Conservation (phyloP, 1,140 invertebrate species). For the Battus philenor region DNA sequence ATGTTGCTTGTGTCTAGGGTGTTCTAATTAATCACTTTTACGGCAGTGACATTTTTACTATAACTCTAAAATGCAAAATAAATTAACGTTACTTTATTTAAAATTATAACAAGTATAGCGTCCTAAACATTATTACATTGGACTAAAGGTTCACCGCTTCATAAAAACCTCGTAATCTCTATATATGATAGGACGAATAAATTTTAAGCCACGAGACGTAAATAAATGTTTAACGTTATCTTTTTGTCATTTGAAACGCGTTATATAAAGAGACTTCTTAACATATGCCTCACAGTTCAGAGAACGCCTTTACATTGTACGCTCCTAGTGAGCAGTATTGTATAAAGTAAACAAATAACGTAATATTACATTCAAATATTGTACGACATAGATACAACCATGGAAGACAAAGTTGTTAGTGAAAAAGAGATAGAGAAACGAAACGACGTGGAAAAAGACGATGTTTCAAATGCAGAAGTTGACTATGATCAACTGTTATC, state of each 20-base stretch:
- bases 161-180: constrained; percentile 10
- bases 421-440: constrained; percentile 7
- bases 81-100: too few relatives aligned
- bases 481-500: constrained; percentile 80
- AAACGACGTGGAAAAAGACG: constrained; percentile 7
- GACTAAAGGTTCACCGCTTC: background rate
- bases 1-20: too few relatives aligned
- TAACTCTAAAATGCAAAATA: too few relatives aligned
- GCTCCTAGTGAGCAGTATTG: background rate
- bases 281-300: constrained; percentile 6
- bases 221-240: constrained; percentile 14
- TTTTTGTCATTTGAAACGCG: constrained; percentile 9
- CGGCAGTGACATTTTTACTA: too few relatives aligned
- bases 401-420: constrained; percentile 12
- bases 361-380: background rate
- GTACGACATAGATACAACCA: background rate
- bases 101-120: too few relatives aligned
- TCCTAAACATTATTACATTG: too few relatives aligned
- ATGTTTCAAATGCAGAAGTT: constrained; percentile 30
- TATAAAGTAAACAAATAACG: background rate
- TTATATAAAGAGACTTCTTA: constrained; percentile 12
- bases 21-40: too few relatives aligned
- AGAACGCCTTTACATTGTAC: constrained; percentile 1
- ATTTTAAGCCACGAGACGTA: constrained; percentile 7
- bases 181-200: constrained; percentile 10